Evolutionary conservation across 2,888 invertebrate genomes (phyloP).

Genomic region (Himalopsyche kuldschensis): DNA sequence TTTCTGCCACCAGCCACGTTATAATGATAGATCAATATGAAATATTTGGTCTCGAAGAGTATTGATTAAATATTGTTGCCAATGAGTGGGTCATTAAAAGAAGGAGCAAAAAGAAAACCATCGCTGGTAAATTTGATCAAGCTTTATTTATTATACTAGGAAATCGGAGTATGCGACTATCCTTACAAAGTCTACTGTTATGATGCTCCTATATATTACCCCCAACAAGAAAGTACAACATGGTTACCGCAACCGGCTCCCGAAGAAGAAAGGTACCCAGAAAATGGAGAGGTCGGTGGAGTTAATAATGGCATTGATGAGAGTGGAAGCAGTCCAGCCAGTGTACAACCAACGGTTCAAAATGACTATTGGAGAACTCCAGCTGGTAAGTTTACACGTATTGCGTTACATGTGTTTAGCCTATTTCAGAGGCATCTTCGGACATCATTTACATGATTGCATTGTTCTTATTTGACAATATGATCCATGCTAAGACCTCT

Average conservation of each 20-base stretch:
- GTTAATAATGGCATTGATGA: not conserved
- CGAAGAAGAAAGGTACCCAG: not conserved
- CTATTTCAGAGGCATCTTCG: no score
- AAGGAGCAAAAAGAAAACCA: no score
- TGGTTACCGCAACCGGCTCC: not conserved
- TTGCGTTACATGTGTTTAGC: no score
- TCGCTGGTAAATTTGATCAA: no score
- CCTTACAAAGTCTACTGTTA: constrained; percentile 55
- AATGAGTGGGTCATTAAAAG: no score
- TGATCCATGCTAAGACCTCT: no score
- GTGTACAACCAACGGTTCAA: not conserved
- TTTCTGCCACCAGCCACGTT: not conserved
- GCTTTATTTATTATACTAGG: constrained; percentile 49
- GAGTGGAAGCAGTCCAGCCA: not conserved
- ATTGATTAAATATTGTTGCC: no score
- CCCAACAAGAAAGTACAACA: not conserved
- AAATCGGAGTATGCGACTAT: constrained; percentile 67
- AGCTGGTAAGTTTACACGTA: not conserved
- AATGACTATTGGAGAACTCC: not conserved
- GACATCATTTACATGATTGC: no score
- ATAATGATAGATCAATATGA: no score
- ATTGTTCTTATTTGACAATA: no score
- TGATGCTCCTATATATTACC: constrained; percentile 38
- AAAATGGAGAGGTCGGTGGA: not conserved
- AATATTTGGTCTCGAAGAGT: no score